These are phyloP conservation scores for Mantis religiosa DNA, from an alignment of 2,888 invertebrate genomes.

Conservation along the genomic window DNA sequence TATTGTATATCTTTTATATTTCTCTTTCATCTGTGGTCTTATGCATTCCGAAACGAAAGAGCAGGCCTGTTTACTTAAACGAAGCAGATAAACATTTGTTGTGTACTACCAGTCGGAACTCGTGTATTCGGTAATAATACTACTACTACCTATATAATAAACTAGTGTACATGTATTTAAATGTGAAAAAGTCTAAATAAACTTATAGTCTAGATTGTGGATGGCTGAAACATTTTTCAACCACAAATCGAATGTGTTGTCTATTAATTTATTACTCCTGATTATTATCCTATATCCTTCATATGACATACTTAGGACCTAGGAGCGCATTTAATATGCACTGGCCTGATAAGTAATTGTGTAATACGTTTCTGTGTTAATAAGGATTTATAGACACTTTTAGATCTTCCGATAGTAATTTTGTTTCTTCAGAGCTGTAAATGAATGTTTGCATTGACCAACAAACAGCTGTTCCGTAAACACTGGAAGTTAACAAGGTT, in stretches of 20 bases:
- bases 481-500: no score
- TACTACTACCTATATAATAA: constrained; percentile 10
- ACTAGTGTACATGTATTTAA: constrained; percentile 19
- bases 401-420: no score
- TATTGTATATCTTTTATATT: not conserved
- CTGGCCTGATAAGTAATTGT: no score
- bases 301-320: no score
- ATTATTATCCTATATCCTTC: not conserved
- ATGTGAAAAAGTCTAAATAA: constrained; percentile 18
- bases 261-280: not conserved
- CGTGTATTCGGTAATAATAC: constrained; percentile 5
- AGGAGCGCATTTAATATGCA: no score
- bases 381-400: no score
- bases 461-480: no score
- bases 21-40: not conserved
- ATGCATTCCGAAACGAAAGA: not conserved
- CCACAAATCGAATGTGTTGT: not conserved
- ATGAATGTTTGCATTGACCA: no score
- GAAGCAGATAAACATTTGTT: not conserved
- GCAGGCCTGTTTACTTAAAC: not conserved
- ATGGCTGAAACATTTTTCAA: constrained; percentile 1
- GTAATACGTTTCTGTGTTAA: no score
- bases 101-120: not conserved
- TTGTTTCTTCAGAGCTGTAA: no score
- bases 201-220: constrained; percentile 15